Percentiles rank a stretch among this genome's conserved stretches.
Conservation (phyloP, 2,113 vertebrate species). For the Abramis brama region DNA sequence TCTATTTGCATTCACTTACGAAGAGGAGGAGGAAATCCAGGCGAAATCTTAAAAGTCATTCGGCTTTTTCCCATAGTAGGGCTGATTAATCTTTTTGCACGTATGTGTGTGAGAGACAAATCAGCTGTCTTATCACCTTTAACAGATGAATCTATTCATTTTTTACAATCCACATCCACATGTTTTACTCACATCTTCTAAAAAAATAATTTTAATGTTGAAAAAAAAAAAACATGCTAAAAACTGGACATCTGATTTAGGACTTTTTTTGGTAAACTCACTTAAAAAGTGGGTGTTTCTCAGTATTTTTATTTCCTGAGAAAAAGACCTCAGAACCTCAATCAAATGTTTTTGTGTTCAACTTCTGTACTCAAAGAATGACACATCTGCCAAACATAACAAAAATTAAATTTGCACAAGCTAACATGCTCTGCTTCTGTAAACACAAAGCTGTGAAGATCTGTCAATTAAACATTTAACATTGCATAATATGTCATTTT, state of each 20-base stretch:
- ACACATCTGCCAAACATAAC: neutral
- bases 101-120: neutral
- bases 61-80: neutral
- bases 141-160: neutral
- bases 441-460: neutral
- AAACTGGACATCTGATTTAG: neutral
- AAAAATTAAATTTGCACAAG: neutral
- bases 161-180: neutral
- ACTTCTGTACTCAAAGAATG: neutral
- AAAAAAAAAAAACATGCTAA: neutral
- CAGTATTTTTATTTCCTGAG: neutral
- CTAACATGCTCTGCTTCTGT: neutral
- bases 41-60: neutral
- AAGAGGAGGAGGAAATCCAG: constrained; percentile 6
- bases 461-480: neutral
- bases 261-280: neutral
- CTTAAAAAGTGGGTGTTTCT: neutral
- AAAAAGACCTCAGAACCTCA: neutral
- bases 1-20: neutral
- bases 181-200: neutral
- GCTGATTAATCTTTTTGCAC: neutral
- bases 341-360: no score
- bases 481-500: neutral
- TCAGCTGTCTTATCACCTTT: neutral
- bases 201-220: neutral